Conservation (phyloP, 2,113 vertebrate species). For the Leptobrachium leishanense region DNA sequence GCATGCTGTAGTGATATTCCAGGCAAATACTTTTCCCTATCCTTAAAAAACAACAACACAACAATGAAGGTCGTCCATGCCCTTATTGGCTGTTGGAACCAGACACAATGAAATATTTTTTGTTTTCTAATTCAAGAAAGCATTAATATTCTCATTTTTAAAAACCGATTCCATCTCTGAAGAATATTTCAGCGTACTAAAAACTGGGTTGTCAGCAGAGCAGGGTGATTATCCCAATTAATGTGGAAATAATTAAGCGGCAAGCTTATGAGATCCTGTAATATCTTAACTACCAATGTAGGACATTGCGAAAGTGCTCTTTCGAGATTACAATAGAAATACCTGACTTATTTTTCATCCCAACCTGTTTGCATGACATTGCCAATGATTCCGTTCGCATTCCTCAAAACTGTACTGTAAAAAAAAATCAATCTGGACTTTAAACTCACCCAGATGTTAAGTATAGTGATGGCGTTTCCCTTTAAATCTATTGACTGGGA, state of each 20-base stretch:
- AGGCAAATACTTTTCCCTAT: too few species aligned
- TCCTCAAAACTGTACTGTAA: too few species aligned
- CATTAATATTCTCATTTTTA: slow-evolving; percentile 15
- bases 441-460: too few species aligned
- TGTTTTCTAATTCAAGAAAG: neutral
- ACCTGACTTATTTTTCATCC: neutral
- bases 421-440: too few species aligned
- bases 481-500: too few species aligned
- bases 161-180: slow-evolving; percentile 14
- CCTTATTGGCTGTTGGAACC: neutral
- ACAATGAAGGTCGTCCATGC: too few species aligned
- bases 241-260: slow-evolving; percentile 46
- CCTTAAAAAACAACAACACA: too few species aligned
- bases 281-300: slow-evolving; percentile 48
- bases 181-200: slow-evolving; percentile 20
- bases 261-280: slow-evolving; percentile 34
- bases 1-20: too few species aligned
- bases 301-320: slow-evolving; percentile 29
- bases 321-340: slow-evolving; percentile 6
- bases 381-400: too few species aligned
- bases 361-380: too few species aligned
- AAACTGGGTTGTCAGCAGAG: slow-evolving; percentile 42
- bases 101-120: neutral
- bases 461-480: too few species aligned
- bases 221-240: slow-evolving; percentile 47